phyloP scores from a whole-genome alignment of 1,140 invertebrate genomes.

The Drosophila murphyi region DNA sequence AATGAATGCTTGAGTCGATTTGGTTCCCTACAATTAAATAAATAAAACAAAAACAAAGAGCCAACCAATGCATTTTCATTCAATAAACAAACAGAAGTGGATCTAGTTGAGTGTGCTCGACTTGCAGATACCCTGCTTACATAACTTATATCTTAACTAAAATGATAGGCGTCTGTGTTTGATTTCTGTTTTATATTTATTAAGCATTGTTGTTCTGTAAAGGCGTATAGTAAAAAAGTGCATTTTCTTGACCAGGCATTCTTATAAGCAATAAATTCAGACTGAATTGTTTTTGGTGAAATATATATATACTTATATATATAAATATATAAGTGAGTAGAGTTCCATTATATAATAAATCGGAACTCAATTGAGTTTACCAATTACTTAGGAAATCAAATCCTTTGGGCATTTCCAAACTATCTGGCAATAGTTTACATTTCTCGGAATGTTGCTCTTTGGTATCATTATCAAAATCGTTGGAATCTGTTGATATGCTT shows the following conservation, averaged over 20 bases:
- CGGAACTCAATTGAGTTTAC: constrained; percentile 46
- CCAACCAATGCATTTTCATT: constrained; percentile 8
- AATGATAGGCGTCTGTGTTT: too few relatives aligned
- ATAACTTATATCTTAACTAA: too few relatives aligned
- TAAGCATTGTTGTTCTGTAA: background rate
- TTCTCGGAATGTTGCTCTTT: constrained; percentile 56
- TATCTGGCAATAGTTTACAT: constrained; percentile 49
- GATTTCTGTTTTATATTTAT: background rate
- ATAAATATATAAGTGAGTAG: background rate
- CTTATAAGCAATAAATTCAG: constrained; percentile 5
- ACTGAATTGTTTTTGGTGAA: constrained; percentile 18
- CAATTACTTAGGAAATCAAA: constrained; percentile 81
- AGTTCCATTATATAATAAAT: too few relatives aligned
- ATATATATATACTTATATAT: constrained; percentile 4
- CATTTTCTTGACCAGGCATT: background rate
- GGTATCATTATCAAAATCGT: constrained; percentile 44
- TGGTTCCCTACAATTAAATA: background rate
- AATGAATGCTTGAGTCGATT: constrained; percentile 33
- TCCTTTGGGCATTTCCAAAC: constrained; percentile 67
- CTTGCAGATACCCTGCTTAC: background rate
- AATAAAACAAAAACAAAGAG: background rate
- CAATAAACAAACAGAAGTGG: background rate
- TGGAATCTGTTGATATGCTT: constrained; percentile 32
- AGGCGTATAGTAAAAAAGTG: background rate
- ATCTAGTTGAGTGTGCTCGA: background rate